Evolutionary conservation across 2,888 invertebrate genomes (phyloP), one percentile per base, ranked within the genome.

Genomic region (Zelleria hepariella): DNA sequence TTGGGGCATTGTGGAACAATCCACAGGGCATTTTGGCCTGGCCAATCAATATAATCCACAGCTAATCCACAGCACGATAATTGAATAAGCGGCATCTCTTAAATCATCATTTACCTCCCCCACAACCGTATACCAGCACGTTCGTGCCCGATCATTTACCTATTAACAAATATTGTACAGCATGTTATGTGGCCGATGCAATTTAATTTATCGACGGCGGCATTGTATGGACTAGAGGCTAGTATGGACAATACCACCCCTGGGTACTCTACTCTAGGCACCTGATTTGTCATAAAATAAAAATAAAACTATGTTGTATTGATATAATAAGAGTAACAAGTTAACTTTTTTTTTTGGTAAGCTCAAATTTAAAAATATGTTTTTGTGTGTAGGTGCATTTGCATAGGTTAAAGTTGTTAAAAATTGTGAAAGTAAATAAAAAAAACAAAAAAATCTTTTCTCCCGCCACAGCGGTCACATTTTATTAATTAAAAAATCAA

Each of bases 151-250:
- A 80, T 80, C 80, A 82, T 82, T 81, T 82, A 78, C 77, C 77
- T 76, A 80, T 82, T 80, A 79, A 74, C 73, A 61, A 62, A 58
- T 74, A 70, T 70, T 66, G 71, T 68, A 68, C 71, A 60, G 67
- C 66, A 67, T 65, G 66, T 66, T 62, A 68, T 72, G 69, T 63
- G 73, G 75, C 71, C 69, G 71, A 71, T 72, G 73, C 81, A 83
- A 84, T 86, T 84, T 78, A 82, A 82, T 81, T 82, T 81, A 81
- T 78, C 75, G 73, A 72, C 72, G 67, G 61, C 62, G 61, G 59
- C 58, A n/a, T 64, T 71, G 65, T 68, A 66, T 70, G 64, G 66
- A 64, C 61, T 48, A 56, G n/a, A n/a, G 63, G 59, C 61, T 53
- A 32, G 18, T 6, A 56, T 32, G 59, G 61, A 61, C 59, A 57